A percentile compares a stretch with the other conserved stretches of the same genome.
Evolutionary conservation across 2,797 vertebrate species (phyloP).

Genomic region (Myotis planiceps): DNA sequence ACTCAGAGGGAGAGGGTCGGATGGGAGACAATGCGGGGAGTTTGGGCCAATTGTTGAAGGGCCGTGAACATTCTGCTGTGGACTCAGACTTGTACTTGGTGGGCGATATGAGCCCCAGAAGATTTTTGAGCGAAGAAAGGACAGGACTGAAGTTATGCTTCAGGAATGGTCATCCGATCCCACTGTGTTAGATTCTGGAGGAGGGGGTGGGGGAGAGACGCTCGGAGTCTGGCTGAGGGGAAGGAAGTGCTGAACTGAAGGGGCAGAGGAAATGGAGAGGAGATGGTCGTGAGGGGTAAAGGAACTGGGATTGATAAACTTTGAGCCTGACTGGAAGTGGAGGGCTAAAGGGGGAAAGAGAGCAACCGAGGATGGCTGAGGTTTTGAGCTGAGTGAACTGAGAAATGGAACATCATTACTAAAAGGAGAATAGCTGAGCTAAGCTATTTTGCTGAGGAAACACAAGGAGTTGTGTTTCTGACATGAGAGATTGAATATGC

Average conservation of each 20-base stretch:
- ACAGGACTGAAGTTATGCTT: neutral
- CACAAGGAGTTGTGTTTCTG: neutral
- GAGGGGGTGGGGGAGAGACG: neutral
- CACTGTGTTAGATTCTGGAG: neutral
- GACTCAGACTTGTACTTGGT: neutral
- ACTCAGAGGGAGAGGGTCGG: neutral
- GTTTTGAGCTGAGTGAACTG: neutral
- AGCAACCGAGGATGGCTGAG: neutral
- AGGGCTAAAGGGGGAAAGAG: neutral
- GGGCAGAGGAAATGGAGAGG: constrained; percentile 33
- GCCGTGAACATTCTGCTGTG: neutral
- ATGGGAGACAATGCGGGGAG: neutral
- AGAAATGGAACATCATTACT: neutral
- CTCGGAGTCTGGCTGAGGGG: neutral
- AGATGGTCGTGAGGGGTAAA: neutral
- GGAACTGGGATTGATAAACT: constrained; percentile 20
- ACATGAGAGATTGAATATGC: neutral
- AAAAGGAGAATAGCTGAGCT: neutral
- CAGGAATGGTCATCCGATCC: neutral
- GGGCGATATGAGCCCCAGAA: neutral
- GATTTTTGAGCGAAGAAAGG: neutral
- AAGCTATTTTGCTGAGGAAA: neutral
- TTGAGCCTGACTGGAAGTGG: neutral
- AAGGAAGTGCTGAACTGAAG: constrained; percentile 51
- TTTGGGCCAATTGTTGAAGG: neutral